Conservation (phyloP, 1,140 invertebrate species). For the Medauroidea extradentata region DNA sequence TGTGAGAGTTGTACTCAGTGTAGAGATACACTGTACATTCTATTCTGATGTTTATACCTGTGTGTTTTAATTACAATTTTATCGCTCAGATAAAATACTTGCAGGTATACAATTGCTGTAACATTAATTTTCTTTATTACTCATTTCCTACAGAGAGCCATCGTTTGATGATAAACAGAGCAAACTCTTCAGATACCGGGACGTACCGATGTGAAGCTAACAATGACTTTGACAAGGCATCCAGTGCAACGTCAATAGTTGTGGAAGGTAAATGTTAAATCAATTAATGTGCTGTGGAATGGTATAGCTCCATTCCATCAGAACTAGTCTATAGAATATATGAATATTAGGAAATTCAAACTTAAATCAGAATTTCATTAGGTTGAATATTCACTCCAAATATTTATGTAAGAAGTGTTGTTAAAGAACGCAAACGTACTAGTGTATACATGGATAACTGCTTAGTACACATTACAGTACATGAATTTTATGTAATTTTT, state of each 20-base stretch:
- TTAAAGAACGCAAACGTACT: too few species aligned
- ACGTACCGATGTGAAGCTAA: slow-evolving; percentile 72
- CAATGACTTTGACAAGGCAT: slow-evolving; percentile 61
- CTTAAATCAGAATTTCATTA: background rate
- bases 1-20: too few species aligned
- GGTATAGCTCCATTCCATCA: background rate
- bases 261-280: slow-evolving; percentile 62
- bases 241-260: slow-evolving; percentile 55
- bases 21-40: too few species aligned
- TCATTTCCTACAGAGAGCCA: slow-evolving; percentile 50
- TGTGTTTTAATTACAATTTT: too few species aligned
- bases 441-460: too few species aligned
- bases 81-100: too few species aligned
- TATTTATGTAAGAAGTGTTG: background rate
- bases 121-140: background rate
- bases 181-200: slow-evolving; percentile 64
- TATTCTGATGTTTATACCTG: too few species aligned
- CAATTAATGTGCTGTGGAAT: background rate
- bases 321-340: background rate
- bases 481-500: too few species aligned
- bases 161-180: slow-evolving; percentile 59
- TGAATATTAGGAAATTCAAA: background rate
- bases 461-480: too few species aligned
- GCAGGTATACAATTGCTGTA: too few species aligned
- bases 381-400: background rate